These are phyloP conservation scores for Mionectes olivaceus DNA, from an alignment of 2,797 vertebrate species.

Conservation along the genomic window DNA sequence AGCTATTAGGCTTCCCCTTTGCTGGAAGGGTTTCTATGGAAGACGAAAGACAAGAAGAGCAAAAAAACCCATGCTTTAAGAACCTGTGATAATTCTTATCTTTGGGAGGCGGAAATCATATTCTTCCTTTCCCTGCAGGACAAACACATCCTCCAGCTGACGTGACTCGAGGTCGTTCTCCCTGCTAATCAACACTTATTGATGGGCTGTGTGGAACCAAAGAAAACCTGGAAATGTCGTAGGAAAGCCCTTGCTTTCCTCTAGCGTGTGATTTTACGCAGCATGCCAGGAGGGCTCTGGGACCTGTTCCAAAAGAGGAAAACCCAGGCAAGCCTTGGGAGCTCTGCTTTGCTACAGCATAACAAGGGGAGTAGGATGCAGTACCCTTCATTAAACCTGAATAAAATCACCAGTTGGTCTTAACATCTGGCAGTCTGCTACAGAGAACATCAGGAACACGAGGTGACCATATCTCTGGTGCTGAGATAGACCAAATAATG, in stretches of 20 bases:
- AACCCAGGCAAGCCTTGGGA: neutral
- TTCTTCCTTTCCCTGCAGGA: constrained; percentile 46
- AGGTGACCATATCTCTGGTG: neutral
- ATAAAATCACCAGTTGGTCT: neutral
- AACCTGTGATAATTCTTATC: constrained; percentile 20
- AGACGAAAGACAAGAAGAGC: neutral
- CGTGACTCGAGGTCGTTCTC: constrained; percentile 44
- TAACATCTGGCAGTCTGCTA: neutral
- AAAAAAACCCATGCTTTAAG: neutral
- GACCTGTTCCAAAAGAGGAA: neutral
- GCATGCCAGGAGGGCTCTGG: constrained; percentile 24
- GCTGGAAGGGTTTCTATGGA: neutral
- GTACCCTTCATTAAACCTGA: neutral
- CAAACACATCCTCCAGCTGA: constrained; percentile 51
- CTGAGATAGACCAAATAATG: neutral
- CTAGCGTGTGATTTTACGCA: neutral
- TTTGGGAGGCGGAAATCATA: neutral
- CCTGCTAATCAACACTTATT: constrained; percentile 50
- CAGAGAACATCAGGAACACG: neutral
- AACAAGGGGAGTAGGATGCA: neutral
- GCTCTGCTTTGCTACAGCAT: neutral
- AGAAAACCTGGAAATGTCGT: constrained; percentile 72
- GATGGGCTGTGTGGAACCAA: constrained; percentile 42
- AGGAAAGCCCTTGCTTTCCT: constrained; percentile 65
- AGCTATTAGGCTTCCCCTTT: neutral